Conservation (phyloP, 2,888 invertebrate genomes). For the Cerastis leucographa region DNA sequence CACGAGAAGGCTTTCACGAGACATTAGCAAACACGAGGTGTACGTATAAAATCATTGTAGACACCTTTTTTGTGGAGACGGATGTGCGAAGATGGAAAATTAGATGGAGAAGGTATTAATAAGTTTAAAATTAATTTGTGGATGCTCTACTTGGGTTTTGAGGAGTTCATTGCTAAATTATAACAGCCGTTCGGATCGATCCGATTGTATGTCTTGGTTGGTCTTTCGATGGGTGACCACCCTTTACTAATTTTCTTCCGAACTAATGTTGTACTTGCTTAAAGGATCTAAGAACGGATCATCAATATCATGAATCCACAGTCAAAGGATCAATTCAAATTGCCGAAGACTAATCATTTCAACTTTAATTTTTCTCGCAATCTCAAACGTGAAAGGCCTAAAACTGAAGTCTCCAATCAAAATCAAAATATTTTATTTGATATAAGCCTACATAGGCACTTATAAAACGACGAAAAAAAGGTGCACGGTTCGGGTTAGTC, state of each 20-base stretch:
- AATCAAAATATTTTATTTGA: no score
- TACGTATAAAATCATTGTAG: slow-evolving; percentile 39
- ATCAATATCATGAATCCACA: neutral
- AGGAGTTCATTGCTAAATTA: no score
- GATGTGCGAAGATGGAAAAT: neutral
- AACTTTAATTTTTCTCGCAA: neutral
- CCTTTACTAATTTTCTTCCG: no score
- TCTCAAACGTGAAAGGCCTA: neutral
- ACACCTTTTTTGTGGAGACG: neutral
- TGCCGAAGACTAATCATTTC: neutral
- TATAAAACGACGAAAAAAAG: no score
- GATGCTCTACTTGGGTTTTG: neutral
- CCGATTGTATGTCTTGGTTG: no score
- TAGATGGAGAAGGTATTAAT: neutral
- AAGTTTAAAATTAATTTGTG: neutral
- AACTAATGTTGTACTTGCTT: neutral
- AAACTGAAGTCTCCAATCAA: neutral
- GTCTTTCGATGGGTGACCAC: no score
- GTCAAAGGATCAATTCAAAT: neutral
- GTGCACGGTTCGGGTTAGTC: no score
- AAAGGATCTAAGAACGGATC: no score
- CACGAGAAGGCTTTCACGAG: slow-evolving; percentile 27
- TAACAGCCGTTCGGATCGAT: no score
- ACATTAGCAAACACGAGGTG: slow-evolving; percentile 41
- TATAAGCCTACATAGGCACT: no score